Base-by-base conservation (phyloP, 2,113 vertebrate genomes). In the Percina caprodes region DNA sequence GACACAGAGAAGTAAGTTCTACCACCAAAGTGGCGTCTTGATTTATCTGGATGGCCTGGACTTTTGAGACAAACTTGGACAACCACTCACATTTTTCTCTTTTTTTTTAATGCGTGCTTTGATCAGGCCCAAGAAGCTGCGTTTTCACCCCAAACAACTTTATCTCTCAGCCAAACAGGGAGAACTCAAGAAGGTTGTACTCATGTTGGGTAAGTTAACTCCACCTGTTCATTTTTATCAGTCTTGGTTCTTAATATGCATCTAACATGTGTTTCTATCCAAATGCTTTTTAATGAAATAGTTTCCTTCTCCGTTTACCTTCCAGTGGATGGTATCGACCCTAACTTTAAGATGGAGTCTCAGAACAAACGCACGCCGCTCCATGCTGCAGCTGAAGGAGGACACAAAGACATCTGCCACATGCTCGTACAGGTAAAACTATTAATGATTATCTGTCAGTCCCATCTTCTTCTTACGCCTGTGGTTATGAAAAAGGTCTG, bases 321-420 rank as follows among this genome's bases (percentile, higher is more conserved):
- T 69, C 8, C 93, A 99, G 98, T 99, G 89, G 98, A 99, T 7
- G 98, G 98, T 3, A 99, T 99, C 10, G 98, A 99, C 85, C 98
- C 98, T 14, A 99, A 99, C 94, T 99, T 98, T 90, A 98, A 98
- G 92, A 98, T 98, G 97, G 98, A 99, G 30, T 96, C 96, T 66
- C 98, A 99, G 82, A 97, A 87, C 89, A 99, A 98, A 86, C 96
- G 98, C 67, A 98, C 97, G 0, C 97, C 98, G 0, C 95, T 99
- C 33, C 98, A 99, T 0, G 98, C 96, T 3, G 97, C 98, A 0
- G 97, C 98, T 0, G 98, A 99, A 88, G 96, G 96, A 0, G 98
- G 98, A 60, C 95, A 97, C 24, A 95, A 96, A 89, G 98, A 99
- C 87, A 95, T 99, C 94, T 99, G 98, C 90, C 97, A 99, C 87